Base-by-base conservation (phyloP, 37 sponge, comb jelly and placozoan species). In the Aphrocallistes beatrix region DNA sequence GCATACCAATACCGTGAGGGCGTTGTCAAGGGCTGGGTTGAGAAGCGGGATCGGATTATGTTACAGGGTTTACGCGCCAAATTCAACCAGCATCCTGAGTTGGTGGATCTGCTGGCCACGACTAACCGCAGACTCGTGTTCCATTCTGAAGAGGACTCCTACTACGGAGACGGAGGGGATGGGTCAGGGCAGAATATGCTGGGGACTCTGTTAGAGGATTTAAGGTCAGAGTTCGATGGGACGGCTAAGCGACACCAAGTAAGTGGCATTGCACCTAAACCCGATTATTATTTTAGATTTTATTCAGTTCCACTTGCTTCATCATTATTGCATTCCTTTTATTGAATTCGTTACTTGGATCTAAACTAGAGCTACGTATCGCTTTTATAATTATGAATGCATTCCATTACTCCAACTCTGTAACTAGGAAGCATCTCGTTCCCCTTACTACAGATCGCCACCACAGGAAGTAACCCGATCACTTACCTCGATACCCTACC, bases 1-100 rank as follows among this genome's bases (percentile, higher is more conserved):
- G 75, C 75, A 60, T 60, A 60, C 75, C 75, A 60, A 60, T 30
- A 60, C 21, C 75, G 75, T 3, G 75, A 60, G 75, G 75, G 75
- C 6, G 75, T 60, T 19, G 28, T 25, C 10, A 60, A 60, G 75
- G 75, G 75, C 17, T 60, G 75, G 75, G 3, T 30, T 30, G 75
- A 60, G n/a, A 60, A 60, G 75, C 75, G 75, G 25, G 75, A 60
- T 13, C 25, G 34, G 21, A 13, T 60, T 60, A 60, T 60, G 75
- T 60, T 30, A 21, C 75, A 60, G n/a, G 75, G 17, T 19, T 6
- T 60, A 25, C 75, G n/a, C 34, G 34, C 75, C 28, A 60, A 60
- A 28, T 60, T 60, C 75, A 30, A 60, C 6, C 75, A 60, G n/a
- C 75, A 60, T 30, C 75, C 25, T 3, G 75, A 60, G n/a, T 13